phyloP scores from a whole-genome alignment of 2,797 vertebrate species.

The Rhadinocentrus ornatus region DNA sequence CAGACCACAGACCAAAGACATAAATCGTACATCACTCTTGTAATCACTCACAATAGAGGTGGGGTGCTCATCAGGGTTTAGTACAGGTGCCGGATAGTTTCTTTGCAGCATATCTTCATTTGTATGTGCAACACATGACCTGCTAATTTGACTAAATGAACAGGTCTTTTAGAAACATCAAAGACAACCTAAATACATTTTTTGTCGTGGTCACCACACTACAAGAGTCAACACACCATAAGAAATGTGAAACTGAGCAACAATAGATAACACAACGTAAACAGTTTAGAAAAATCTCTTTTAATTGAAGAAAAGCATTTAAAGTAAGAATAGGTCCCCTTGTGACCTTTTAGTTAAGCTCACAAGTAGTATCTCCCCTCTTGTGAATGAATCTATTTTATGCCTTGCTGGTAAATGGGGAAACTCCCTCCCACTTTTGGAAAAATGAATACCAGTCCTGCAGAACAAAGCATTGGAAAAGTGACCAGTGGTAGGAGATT shows the following conservation, averaged over 20 bases:
- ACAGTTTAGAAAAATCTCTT: not conserved
- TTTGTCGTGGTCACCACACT: not conserved
- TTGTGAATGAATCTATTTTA: no score
- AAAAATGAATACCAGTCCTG: not conserved
- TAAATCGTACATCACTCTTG: not conserved
- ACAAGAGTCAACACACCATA: not conserved
- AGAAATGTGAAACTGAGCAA: not conserved
- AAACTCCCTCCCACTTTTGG: not conserved
- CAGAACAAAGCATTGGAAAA: not conserved
- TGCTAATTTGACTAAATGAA: not conserved
- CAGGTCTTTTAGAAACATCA: not conserved
- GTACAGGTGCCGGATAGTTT: not conserved
- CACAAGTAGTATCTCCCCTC: no score
- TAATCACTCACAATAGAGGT: not conserved
- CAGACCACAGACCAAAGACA: not conserved
- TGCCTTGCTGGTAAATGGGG: not conserved
- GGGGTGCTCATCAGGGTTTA: not conserved
- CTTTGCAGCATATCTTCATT: not conserved
- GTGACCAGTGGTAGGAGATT: constrained; percentile 29
- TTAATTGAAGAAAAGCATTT: not conserved
- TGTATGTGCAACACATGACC: not conserved
- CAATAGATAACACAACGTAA: not conserved
- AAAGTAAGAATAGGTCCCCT: not conserved
- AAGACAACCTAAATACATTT: not conserved
- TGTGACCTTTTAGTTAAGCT: not conserved